Percentiles rank a stretch among this genome's conserved stretches.
phyloP scores from a whole-genome alignment of 2,113 vertebrate genomes.

The Cromileptes altivelis region DNA sequence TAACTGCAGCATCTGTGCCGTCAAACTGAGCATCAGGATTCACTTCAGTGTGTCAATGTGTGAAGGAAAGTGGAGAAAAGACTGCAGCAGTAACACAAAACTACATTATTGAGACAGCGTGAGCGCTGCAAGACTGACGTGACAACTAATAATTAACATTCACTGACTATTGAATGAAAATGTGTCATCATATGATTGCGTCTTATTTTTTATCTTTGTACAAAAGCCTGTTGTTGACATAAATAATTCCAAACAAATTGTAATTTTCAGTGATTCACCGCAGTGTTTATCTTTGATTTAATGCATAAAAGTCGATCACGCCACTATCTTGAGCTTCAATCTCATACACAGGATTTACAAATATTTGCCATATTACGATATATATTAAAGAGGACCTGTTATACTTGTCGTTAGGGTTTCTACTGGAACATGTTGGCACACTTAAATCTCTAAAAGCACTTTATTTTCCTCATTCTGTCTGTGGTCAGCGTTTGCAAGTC shows the following conservation, averaged over 20 bases:
- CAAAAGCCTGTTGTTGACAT: not conserved
- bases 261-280: not conserved
- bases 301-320: not conserved
- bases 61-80: conserved; percentile 5
- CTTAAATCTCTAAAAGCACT: too few relatives aligned
- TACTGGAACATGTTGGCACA: too few relatives aligned
- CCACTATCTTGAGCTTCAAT: not conserved
- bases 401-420: too few relatives aligned
- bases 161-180: not conserved
- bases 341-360: not conserved
- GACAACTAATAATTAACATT: not conserved
- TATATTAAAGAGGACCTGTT: too few relatives aligned
- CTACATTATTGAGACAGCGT: not conserved
- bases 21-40: conserved; percentile 33
- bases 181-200: not conserved
- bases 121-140: not conserved
- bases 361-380: not conserved
- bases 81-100: not conserved
- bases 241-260: too few relatives aligned
- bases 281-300: not conserved
- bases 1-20: conserved; percentile 37
- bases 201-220: too few relatives aligned
- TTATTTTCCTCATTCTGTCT: too few relatives aligned
- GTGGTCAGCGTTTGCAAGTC: too few relatives aligned
- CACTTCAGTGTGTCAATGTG: conserved; percentile 16